Evolutionary conservation across 2,113 vertebrate genomes (phyloP).

Genomic region (Nettapus auritus): DNA sequence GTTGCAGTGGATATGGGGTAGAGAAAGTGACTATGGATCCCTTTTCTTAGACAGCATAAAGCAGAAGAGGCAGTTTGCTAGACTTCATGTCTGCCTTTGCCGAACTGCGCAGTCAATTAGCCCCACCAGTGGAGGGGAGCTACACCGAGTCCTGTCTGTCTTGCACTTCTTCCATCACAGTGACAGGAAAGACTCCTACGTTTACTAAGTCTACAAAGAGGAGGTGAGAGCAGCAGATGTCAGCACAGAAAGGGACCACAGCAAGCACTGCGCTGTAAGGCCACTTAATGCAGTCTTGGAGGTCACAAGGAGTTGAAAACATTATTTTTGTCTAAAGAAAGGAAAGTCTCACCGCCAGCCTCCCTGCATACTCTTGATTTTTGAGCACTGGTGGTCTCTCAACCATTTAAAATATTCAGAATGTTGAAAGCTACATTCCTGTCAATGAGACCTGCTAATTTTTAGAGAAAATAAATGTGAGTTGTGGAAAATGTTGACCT

Average conservation of each 20-base stretch:
- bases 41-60: not conserved
- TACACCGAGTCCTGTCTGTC: constrained; percentile 13
- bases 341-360: not conserved
- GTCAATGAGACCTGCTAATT: not conserved
- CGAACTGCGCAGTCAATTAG: constrained; percentile 38
- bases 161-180: constrained; percentile 35
- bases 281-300: not conserved
- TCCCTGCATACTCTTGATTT: not conserved
- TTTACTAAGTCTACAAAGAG: constrained; percentile 26
- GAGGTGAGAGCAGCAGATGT: constrained; percentile 13
- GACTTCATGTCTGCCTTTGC: constrained; percentile 30
- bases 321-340: not conserved
- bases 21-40: not conserved
- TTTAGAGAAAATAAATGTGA: not conserved
- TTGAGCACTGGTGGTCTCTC: not conserved
- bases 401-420: not conserved
- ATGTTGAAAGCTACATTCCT: not conserved
- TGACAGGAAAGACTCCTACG: constrained; percentile 8
- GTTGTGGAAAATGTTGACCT: not conserved
- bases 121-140: constrained; percentile 19
- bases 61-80: constrained; percentile 47
- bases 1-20: not conserved
- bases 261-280: not conserved
- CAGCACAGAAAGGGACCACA: not conserved
- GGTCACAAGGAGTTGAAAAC: not conserved